Base-by-base conservation (phyloP, 2,888 invertebrate species). In the Epinotia demarniana region DNA sequence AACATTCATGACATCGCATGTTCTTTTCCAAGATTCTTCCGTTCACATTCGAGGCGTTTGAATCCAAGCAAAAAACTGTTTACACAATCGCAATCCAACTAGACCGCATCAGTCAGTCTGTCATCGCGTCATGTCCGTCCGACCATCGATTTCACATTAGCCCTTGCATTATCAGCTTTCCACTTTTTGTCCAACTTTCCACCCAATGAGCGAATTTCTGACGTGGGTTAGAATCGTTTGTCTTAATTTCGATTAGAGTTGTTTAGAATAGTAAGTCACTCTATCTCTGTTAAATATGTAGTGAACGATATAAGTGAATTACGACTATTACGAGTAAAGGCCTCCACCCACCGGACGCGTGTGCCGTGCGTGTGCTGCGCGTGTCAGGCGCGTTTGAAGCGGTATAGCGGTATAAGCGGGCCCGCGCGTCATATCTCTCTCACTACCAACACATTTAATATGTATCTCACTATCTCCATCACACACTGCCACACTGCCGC, bases 81-180 rank as follows among this genome's bases (percentile, higher is more conserved):
- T 72, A 67, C 57, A 33, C 39, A 75, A 61, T 46, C 67, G 55
- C 43, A 72, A 72, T 62, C 43, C 55, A n/a, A 77, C 55, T 23
- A 33, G 13, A 57, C 60, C 83, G 81, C 80, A 80, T 80, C 83
- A 83, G 81, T 78, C 75, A 71, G 73, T 71, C 78, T 78, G 83
- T 83, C 81, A 81, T 75, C 79, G 58, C 75, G 76, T 78, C 81
- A 78, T 78, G 79, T 81, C 78, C 79, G 79, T 16, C 43, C 73
- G 72, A 43, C 81, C 82, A 90, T 90, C 90, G 90, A 90, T 90
- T 90, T 90, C 86, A 80, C 90, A 90, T 90, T 90, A 90, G 86
- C 85, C 81, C 84, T 46, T 53, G 70, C 53, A 75, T 75, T 75
- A 71, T 61, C 75, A 75, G 75, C 71, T 70, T 64, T 64, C 49